phyloP scores from a whole-genome alignment of 2,888 invertebrate genomes.

The Norana najaformis region DNA sequence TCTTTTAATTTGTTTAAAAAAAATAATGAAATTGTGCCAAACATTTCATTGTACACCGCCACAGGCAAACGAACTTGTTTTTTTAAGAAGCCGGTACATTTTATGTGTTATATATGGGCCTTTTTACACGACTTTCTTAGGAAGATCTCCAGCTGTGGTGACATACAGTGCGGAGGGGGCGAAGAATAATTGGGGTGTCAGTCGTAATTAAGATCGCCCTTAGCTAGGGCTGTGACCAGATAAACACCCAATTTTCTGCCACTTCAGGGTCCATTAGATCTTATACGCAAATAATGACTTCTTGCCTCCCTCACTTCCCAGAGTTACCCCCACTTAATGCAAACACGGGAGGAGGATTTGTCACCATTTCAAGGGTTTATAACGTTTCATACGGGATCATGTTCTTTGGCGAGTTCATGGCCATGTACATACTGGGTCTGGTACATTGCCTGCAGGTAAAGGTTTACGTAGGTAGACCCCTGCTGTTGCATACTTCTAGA shows the following conservation, averaged over 20 bases:
- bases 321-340: neutral
- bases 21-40: too few relatives aligned
- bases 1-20: too few relatives aligned
- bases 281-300: neutral
- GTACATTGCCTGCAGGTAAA: neutral
- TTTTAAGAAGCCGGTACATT: neutral
- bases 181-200: conserved; percentile 15
- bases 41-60: too few relatives aligned
- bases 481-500: neutral
- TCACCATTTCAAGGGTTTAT: neutral
- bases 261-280: conserved; percentile 24
- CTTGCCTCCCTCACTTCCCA: neutral
- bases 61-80: too few relatives aligned
- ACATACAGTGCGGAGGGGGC: neutral
- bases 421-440: neutral
- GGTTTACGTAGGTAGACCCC: neutral
- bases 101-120: neutral
- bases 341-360: neutral
- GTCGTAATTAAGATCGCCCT: neutral
- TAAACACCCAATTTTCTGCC: conserved; percentile 20
- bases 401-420: neutral
- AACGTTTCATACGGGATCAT: neutral
- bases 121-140: neutral
- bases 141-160: neutral
- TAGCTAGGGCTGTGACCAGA: neutral